Conservation (phyloP, 1,140 invertebrate species). For the Harpegnathos saltator region DNA sequence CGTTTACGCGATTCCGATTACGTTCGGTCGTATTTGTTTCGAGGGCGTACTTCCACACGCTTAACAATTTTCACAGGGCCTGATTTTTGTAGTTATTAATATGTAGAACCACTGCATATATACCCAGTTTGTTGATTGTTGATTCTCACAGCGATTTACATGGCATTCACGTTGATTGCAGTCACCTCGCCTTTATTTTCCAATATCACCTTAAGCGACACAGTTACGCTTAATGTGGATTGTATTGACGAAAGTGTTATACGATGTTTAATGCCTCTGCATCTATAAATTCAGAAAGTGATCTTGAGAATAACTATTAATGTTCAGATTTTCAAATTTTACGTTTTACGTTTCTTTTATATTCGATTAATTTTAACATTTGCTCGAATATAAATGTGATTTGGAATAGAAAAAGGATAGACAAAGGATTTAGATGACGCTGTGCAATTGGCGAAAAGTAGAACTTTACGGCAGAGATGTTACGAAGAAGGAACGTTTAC, state of each 20-base stretch:
- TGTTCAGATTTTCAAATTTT: no score
- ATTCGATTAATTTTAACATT: no score
- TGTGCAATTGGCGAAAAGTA: neutral
- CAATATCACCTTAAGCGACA: neutral
- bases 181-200: constrained; percentile 5
- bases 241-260: constrained; percentile 2
- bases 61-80: constrained; percentile 20
- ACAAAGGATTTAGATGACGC: no score
- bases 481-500: neutral
- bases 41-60: constrained; percentile 1
- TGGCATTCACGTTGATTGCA: neutral
- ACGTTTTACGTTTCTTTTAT: no score
- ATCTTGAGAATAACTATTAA: no score
- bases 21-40: neutral
- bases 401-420: no score
- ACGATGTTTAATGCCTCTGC: neutral
- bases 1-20: constrained; percentile 22
- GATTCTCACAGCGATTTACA: constrained; percentile 1
- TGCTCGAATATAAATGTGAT: no score
- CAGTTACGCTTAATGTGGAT: constrained; percentile 9
- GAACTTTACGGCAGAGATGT: neutral
- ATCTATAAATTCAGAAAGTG: no score
- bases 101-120: constrained; percentile 2
- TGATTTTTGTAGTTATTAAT: constrained; percentile 24
- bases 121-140: constrained; percentile 33